These are phyloP conservation scores for Drosophila nr. perissopoda DNA, from an alignment of 2,888 invertebrate species.

Conservation along the genomic window DNA sequence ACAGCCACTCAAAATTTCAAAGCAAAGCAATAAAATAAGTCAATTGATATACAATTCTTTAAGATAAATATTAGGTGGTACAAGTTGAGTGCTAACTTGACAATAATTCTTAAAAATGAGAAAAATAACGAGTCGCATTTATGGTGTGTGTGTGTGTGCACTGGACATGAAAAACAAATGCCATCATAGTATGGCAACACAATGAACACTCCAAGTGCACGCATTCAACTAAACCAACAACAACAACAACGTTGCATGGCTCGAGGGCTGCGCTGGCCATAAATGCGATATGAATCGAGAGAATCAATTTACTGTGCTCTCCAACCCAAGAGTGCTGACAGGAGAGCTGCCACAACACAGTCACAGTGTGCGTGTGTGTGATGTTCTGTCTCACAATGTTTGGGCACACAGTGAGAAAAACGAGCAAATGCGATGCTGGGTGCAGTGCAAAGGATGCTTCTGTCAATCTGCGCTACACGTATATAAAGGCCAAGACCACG, in stretches of 20 bases:
- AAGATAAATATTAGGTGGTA: neutral
- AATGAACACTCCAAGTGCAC: neutral
- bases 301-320: slow-evolving; percentile 59
- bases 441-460: neutral
- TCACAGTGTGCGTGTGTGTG: slow-evolving; percentile 28
- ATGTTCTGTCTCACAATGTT: slow-evolving; percentile 41
- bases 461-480: slow-evolving; percentile 12
- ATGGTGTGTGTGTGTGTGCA: neutral
- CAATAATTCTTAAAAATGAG: slow-evolving; percentile 15
- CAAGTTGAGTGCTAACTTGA: neutral
- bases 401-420: slow-evolving; percentile 41
- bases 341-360: slow-evolving; percentile 16
- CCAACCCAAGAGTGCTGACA: slow-evolving; percentile 1
- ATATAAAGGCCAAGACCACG: slow-evolving; percentile 15
- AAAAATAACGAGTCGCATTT: neutral
- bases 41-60: neutral
- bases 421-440: slow-evolving; percentile 23
- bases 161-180: slow-evolving; percentile 1
- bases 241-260: slow-evolving; percentile 8
- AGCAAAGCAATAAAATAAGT: neutral
- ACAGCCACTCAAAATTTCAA: neutral
- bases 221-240: slow-evolving; percentile 6
- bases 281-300: slow-evolving; percentile 65
- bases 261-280: slow-evolving; percentile 30
- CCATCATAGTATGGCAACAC: neutral